A percentile compares a stretch with the other conserved stretches of the same genome.
Conservation (phyloP, 2,797 vertebrate genomes). For the Enteromius thamalakanensis region DNA sequence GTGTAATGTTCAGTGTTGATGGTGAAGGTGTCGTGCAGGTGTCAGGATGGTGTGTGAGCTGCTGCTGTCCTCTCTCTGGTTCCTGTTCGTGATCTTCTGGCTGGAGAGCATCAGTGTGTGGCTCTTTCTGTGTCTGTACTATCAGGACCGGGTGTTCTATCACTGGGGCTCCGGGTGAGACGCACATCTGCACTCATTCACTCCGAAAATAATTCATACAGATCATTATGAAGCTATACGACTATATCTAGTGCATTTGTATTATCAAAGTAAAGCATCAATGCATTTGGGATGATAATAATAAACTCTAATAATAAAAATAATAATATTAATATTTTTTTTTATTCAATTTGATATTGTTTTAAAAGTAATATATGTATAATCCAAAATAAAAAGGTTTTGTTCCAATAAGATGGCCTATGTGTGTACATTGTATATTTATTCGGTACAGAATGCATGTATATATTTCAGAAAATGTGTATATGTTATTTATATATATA, state of each 20-base stretch:
- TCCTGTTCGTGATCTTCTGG: constrained; percentile 85
- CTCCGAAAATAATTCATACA: neutral
- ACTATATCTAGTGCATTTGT: neutral
- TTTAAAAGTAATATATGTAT: too few species aligned
- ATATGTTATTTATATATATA: too few species aligned
- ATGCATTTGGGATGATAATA: neutral
- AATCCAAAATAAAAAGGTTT: too few species aligned
- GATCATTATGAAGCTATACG: neutral
- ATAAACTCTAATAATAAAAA: neutral
- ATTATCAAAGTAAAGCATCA: neutral
- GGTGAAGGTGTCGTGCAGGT: neutral
- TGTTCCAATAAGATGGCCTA: too few species aligned
- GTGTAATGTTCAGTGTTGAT: neutral
- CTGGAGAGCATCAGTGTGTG: constrained; percentile 83
- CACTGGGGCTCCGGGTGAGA: constrained; percentile 78
- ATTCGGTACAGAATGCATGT: too few species aligned
- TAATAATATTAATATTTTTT: neutral
- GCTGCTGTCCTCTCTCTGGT: constrained; percentile 81
- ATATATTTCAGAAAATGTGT: too few species aligned
- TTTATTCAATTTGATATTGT: neutral
- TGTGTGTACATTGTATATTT: too few species aligned
- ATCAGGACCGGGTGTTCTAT: constrained; percentile 77
- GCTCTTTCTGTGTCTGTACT: constrained; percentile 82
- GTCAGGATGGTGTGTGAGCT: constrained; percentile 82
- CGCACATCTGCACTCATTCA: too few species aligned